phyloP scores from a whole-genome alignment of 2,888 invertebrate species.

The Tetrapedia diversipes region DNA sequence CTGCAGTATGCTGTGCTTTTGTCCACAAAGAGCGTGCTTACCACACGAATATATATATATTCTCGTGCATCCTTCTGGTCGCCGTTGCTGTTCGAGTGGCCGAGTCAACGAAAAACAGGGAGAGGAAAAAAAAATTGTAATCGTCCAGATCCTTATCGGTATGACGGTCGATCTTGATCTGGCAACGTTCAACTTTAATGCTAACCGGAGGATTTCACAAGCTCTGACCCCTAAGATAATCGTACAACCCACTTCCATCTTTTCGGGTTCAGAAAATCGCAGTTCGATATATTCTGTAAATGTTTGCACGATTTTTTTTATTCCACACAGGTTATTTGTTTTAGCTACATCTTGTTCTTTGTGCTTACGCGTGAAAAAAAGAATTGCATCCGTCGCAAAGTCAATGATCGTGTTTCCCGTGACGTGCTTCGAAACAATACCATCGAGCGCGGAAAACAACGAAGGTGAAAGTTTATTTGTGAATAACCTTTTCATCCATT shows the following conservation, averaged over 20 bases:
- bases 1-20: constrained; percentile 49
- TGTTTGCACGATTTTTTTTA: too few species aligned
- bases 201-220: constrained; percentile 19
- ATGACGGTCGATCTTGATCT: constrained; percentile 35
- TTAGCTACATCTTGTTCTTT: neutral
- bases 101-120: constrained; percentile 5
- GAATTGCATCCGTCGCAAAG: too few species aligned
- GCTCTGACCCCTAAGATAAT: constrained; percentile 31
- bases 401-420: too few species aligned
- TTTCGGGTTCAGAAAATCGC: constrained; percentile 5
- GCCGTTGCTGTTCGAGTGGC: neutral
- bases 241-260: constrained; percentile 42
- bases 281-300: neutral
- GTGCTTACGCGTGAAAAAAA: neutral
- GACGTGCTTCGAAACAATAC: neutral
- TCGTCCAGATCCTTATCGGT: constrained; percentile 7
- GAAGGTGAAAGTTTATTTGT: constrained; percentile 16
- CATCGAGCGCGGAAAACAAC: neutral
- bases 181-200: constrained; percentile 9
- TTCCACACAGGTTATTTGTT: too few species aligned
- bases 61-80: constrained; percentile 1
- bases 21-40: constrained; percentile 43
- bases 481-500: too few species aligned
- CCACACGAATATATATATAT: constrained; percentile 11
- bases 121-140: neutral